Evolutionary conservation across 2,888 invertebrate genomes (phyloP).

Genomic region (Cepaea hortensis): DNA sequence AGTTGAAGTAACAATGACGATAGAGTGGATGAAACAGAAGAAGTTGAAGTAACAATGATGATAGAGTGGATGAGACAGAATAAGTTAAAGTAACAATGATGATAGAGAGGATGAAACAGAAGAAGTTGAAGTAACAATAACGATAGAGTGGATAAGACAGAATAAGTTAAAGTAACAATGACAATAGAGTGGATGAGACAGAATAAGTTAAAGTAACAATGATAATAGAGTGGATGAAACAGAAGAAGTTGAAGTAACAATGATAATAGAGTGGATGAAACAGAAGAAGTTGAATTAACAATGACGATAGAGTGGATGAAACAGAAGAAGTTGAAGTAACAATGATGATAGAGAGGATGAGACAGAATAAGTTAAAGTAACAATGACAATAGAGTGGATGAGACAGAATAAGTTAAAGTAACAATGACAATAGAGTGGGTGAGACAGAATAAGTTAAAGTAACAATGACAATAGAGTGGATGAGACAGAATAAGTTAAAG

Average conservation of each 20-base stretch:
- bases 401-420: not conserved
- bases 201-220: too few species aligned
- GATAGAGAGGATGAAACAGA: too few species aligned
- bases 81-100: too few species aligned
- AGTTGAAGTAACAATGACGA: not conserved
- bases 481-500: constrained; percentile 10
- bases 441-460: not conserved
- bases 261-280: not conserved
- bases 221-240: not conserved
- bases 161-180: too few species aligned
- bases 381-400: not conserved
- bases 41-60: too few species aligned
- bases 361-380: not conserved
- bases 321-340: too few species aligned
- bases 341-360: not conserved
- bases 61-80: too few species aligned
- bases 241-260: too few species aligned
- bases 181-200: too few species aligned
- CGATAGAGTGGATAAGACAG: not conserved
- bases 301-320: too few species aligned
- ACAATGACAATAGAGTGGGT: not conserved
- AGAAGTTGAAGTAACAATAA: too few species aligned
- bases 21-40: too few species aligned
- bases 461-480: not conserved
- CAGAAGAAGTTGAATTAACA: not conserved